Percentiles rank a stretch among this genome's conserved stretches.
These are phyloP conservation scores for Halcyon senegalensis DNA, from an alignment of 2,113 vertebrate genomes.

Conservation along the genomic window DNA sequence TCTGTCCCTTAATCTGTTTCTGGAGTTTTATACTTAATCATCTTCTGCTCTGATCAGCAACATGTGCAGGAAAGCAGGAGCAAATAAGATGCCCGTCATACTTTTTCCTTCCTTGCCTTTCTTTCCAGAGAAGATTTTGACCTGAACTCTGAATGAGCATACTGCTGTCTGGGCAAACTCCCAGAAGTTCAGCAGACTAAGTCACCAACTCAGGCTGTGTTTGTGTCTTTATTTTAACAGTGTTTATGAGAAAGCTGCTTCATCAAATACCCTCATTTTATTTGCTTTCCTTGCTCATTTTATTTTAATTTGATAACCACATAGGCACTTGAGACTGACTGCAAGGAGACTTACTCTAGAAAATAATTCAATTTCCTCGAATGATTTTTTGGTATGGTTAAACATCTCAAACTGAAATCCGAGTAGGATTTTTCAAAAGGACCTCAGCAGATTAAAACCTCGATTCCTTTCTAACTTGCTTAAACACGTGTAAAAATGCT, in stretches of 20 bases:
- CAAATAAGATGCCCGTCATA: background rate
- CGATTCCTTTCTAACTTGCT: constrained; percentile 16
- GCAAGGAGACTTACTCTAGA: background rate
- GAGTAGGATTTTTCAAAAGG: background rate
- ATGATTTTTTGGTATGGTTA: constrained; percentile 23
- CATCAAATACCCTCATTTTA: constrained; percentile 15
- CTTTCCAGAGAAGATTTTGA: background rate
- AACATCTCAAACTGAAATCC: background rate
- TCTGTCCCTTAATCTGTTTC: background rate
- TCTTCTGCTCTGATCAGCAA: background rate
- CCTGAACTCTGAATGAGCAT: background rate
- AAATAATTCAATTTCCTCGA: constrained; percentile 30
- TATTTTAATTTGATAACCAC: constrained; percentile 35
- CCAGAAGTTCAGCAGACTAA: background rate
- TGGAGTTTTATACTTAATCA: background rate
- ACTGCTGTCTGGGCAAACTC: background rate
- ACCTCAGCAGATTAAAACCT: background rate
- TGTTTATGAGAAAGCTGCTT: constrained; percentile 2
- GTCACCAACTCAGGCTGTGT: background rate
- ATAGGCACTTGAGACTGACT: background rate
- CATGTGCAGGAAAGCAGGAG: background rate
- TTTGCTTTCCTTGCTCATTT: constrained; percentile 10
- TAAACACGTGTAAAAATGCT: constrained; percentile 7
- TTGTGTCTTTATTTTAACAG: background rate
- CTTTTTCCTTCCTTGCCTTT: background rate